Conservation (phyloP, 2,888 invertebrate genomes). For the Pedicia rivosa region DNA sequence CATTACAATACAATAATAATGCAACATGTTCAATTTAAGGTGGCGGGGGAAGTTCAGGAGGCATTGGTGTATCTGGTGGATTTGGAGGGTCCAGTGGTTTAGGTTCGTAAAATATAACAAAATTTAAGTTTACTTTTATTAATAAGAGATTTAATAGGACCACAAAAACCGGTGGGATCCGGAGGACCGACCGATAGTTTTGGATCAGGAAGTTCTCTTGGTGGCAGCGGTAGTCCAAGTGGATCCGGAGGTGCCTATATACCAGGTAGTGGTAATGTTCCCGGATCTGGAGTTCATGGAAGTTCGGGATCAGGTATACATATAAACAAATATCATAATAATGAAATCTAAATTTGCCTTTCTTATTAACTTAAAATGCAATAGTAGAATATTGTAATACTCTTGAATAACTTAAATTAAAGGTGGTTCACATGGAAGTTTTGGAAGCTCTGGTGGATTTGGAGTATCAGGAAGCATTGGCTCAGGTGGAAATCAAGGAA, state of each 20-base stretch:
- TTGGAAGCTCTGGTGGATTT: background rate
- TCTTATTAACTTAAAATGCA: background rate
- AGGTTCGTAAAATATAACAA: too few relatives aligned
- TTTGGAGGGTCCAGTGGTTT: background rate
- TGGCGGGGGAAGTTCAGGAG: background rate
- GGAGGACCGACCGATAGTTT: too few relatives aligned
- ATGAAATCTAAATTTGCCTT: too few relatives aligned
- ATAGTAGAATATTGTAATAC: too few relatives aligned
- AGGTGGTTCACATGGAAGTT: background rate
- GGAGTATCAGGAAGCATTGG: background rate
- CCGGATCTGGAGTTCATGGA: background rate
- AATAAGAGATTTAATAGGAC: too few relatives aligned
- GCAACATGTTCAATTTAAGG: background rate
- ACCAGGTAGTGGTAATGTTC: background rate
- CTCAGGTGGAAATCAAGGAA: background rate
- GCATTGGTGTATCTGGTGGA: conserved; percentile 5
- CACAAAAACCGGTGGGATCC: background rate
- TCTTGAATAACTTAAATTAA: too few relatives aligned
- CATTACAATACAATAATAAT: too few relatives aligned
- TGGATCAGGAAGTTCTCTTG: background rate
- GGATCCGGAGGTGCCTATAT: conserved; percentile 3
- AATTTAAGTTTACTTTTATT: too few relatives aligned
- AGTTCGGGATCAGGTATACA: conserved; percentile 3
- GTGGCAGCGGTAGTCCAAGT: background rate
- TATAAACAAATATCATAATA: background rate